Conservation (phyloP, 2,797 vertebrate species). For the Falco columbarius region DNA sequence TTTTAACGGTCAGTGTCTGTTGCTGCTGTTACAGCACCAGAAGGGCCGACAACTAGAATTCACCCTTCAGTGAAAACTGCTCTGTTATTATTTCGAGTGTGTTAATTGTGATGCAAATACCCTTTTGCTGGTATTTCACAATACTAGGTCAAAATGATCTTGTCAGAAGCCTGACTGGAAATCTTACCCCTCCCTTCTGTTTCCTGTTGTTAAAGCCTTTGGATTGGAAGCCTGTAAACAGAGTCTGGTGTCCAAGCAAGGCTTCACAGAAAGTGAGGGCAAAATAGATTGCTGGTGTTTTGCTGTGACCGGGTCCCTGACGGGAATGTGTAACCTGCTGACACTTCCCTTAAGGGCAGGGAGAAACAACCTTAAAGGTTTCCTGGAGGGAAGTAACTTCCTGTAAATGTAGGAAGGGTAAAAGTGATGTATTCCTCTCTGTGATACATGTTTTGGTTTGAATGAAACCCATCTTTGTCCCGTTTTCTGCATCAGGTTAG, state of each 20-base stretch:
- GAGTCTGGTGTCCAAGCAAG: conserved; percentile 24
- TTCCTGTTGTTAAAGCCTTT: conserved; percentile 66
- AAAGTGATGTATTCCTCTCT: conserved; percentile 2
- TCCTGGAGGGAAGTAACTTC: conserved; percentile 26
- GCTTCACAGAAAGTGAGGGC: conserved; percentile 39
- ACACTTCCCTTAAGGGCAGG: neutral
- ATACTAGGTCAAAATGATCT: conserved; percentile 46
- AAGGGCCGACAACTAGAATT: conserved; percentile 35
- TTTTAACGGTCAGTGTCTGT: conserved; percentile 58
- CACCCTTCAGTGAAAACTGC: conserved; percentile 32
- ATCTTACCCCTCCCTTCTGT: conserved; percentile 60
- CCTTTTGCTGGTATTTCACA: conserved; percentile 58
- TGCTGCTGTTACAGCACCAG: neutral
- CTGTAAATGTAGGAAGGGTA: conserved; percentile 9
- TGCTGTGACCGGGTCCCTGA: conserved; percentile 6
- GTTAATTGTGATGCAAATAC: conserved; percentile 66
- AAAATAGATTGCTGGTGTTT: conserved; percentile 28
- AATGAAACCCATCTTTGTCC: neutral
- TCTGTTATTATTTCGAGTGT: conserved; percentile 41
- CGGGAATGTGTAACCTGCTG: conserved; percentile 16
- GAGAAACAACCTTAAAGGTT: conserved; percentile 22
- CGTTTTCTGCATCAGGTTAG: neutral
- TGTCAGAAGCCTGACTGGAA: conserved; percentile 64
- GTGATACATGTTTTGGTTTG: neutral
- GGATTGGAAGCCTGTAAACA: conserved; percentile 57